Conservation (phyloP, 2,888 invertebrate genomes). For the Stenolophus ochropezus region DNA sequence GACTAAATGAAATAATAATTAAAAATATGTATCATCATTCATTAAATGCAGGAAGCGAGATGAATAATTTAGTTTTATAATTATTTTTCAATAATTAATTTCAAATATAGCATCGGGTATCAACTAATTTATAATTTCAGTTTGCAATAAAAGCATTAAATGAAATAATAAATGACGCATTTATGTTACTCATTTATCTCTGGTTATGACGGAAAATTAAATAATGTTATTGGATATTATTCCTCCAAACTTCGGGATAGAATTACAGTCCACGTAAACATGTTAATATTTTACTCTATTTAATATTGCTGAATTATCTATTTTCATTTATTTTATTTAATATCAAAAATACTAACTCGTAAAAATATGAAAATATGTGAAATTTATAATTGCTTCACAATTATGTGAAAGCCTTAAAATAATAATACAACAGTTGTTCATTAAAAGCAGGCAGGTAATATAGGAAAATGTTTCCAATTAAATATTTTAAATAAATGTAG, state of each 20-base stretch:
- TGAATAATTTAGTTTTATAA: conserved; percentile 8
- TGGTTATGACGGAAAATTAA: background rate
- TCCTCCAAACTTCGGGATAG: background rate
- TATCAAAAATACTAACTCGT: no score
- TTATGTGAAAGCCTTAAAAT: no score
- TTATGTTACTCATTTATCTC: background rate
- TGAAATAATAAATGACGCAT: background rate
- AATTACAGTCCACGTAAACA: background rate
- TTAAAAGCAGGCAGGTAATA: no score
- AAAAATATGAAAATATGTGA: no score
- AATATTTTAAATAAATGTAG: no score
- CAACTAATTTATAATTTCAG: background rate
- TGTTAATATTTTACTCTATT: background rate
- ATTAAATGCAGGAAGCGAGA: conserved; percentile 6
- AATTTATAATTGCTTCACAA: no score
- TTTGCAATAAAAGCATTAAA: background rate
- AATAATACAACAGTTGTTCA: no score
- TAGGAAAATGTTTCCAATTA: no score
- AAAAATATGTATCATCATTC: conserved; percentile 3
- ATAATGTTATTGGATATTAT: background rate
- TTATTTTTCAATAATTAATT: conserved; percentile 14
- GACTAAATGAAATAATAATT: conserved; percentile 18
- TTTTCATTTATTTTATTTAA: background rate
- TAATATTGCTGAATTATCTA: background rate
- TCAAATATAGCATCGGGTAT: background rate